A percentile compares a stretch with the other conserved stretches of the same genome.
Conservation (phyloP, 2,113 vertebrate genomes). For the Pongo abelii region DNA sequence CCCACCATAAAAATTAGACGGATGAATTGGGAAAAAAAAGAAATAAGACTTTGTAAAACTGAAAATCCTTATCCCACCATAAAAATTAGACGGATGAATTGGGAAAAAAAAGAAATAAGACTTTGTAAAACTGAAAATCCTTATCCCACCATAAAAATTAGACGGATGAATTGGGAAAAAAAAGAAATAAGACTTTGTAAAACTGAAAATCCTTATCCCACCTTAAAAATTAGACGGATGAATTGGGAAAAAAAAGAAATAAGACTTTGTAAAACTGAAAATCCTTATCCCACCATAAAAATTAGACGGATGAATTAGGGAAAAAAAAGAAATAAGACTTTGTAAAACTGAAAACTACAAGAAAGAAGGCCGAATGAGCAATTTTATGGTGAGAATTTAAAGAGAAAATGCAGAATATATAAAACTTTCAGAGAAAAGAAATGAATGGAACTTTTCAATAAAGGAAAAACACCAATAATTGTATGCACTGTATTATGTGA, state of each 20-base stretch:
- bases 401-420: background rate
- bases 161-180: too few species aligned
- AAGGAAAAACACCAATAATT: background rate
- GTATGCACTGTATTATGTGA: background rate
- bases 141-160: too few species aligned
- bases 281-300: background rate
- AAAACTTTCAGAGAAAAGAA: background rate
- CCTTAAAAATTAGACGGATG: background rate
- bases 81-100: too few species aligned
- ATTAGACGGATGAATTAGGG: background rate
- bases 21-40: too few species aligned
- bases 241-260: background rate
- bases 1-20: too few species aligned
- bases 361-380: background rate
- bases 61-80: too few species aligned
- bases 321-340: background rate
- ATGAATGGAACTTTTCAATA: background rate
- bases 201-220: background rate
- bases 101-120: too few species aligned
- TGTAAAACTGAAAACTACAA: background rate
- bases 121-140: too few species aligned
- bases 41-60: too few species aligned
- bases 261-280: background rate
- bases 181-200: too few species aligned
- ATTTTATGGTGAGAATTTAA: conserved; percentile 31